A percentile compares a stretch with the other conserved stretches of the same genome.
phyloP scores from a whole-genome alignment of 2,888 invertebrate genomes.

The Drosophila fulvimacula region DNA sequence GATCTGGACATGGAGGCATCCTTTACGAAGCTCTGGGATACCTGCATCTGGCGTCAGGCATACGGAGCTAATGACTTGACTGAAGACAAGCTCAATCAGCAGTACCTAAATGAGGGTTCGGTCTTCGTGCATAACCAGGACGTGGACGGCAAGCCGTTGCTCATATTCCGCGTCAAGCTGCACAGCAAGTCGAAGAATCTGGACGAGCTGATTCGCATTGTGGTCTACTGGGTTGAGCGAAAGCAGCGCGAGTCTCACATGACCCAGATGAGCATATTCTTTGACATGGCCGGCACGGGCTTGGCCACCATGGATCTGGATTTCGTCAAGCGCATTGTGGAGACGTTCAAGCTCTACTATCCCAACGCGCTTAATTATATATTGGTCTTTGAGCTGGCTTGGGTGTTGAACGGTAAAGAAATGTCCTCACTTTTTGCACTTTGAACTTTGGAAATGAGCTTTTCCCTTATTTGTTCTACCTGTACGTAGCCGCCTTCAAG shows the following conservation, averaged over 20 bases:
- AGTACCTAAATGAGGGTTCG: slow-evolving; percentile 91
- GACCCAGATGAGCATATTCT: slow-evolving; percentile 92
- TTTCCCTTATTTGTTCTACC: background rate
- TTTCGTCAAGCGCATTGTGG: slow-evolving; percentile 93
- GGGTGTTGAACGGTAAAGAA: slow-evolving; percentile 92
- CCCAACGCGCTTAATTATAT: slow-evolving; percentile 95
- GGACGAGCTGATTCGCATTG: slow-evolving; percentile 90
- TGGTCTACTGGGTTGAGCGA: slow-evolving; percentile 91
- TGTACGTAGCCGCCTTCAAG: slow-evolving; percentile 92
- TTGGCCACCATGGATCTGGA: slow-evolving; percentile 96
- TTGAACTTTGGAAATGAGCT: slow-evolving; percentile 17
- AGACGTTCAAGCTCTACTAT: slow-evolving; percentile 94
- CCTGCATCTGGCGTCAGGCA: slow-evolving; percentile 92
- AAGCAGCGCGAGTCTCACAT: slow-evolving; percentile 88
- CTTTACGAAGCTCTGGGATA: slow-evolving; percentile 91
- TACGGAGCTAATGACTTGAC: slow-evolving; percentile 91
- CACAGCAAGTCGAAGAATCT: slow-evolving; percentile 91
- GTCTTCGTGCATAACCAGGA: slow-evolving; percentile 92
- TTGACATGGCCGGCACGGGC: slow-evolving; percentile 96
- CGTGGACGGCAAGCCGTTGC: slow-evolving; percentile 90
- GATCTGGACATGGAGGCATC: slow-evolving; percentile 90
- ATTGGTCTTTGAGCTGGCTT: slow-evolving; percentile 96
- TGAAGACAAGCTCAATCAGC: slow-evolving; percentile 89
- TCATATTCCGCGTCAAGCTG: slow-evolving; percentile 92
- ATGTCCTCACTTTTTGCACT: background rate